Conservation (phyloP, 1,140 invertebrate species). For the Zaprionus gabonicus region DNA sequence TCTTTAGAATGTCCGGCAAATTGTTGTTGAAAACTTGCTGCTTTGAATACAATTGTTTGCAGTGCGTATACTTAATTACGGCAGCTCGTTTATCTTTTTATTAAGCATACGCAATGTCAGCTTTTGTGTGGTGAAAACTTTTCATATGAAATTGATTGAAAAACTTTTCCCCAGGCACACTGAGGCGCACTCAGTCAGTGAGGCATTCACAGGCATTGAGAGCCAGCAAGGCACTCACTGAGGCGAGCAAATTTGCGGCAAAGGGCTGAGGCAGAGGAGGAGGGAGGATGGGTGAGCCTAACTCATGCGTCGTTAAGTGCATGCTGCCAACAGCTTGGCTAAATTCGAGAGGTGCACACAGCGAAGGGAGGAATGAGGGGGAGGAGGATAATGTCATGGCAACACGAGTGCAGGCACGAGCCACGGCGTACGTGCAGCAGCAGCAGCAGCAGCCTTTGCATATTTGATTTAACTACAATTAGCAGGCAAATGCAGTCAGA, state of each 20-base stretch:
- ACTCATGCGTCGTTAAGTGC: slow-evolving; percentile 48
- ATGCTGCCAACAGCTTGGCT: slow-evolving; percentile 23
- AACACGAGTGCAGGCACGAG: neutral
- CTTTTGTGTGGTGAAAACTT: slow-evolving; percentile 55
- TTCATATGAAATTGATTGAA: slow-evolving; percentile 72
- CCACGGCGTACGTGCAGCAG: slow-evolving; percentile 25
- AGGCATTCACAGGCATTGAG: neutral
- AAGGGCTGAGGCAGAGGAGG: neutral
- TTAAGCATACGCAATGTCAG: slow-evolving; percentile 50
- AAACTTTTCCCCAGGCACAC: slow-evolving; percentile 52
- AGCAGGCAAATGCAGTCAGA: slow-evolving; percentile 43
- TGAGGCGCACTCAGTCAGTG: neutral
- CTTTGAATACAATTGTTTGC: slow-evolving; percentile 2
- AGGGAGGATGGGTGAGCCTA: neutral
- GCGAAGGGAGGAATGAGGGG: neutral
- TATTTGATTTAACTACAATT: slow-evolving; percentile 72
- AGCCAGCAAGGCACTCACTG: slow-evolving; percentile 1
- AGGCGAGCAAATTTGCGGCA: slow-evolving; percentile 22
- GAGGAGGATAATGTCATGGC: slow-evolving; percentile 26
- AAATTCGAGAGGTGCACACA: neutral
- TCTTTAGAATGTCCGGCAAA: neutral
- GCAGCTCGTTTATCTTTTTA: slow-evolving; percentile 38
- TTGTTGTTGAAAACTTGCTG: neutral
- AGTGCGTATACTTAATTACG: slow-evolving; percentile 31
- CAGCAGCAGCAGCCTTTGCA: slow-evolving; percentile 46